Evolutionary conservation across 2,113 vertebrate species (phyloP).

Genomic region (Anarrhichthys ocellatus): DNA sequence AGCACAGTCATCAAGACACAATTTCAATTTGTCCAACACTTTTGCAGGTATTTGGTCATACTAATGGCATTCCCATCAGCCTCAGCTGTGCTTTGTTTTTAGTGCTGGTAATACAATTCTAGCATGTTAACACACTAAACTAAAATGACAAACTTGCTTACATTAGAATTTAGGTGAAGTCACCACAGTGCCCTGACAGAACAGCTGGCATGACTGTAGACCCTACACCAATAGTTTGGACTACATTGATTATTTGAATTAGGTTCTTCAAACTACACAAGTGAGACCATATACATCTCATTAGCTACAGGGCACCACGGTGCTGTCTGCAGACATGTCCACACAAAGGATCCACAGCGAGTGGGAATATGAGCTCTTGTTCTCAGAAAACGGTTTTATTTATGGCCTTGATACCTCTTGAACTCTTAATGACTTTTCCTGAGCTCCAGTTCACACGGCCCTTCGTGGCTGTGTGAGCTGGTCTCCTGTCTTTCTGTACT

Average conservation of each 20-base stretch:
- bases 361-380: conserved; percentile 39
- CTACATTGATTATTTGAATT: neutral
- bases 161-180: neutral
- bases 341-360: conserved; percentile 14
- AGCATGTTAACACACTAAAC: neutral
- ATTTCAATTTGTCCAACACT: neutral
- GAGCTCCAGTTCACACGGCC: conserved; percentile 55
- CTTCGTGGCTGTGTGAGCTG: conserved; percentile 28
- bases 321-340: conserved; percentile 40
- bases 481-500: conserved; percentile 64
- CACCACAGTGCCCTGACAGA: neutral
- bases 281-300: conserved; percentile 10
- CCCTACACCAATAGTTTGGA: neutral
- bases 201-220: neutral
- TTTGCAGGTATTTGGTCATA: neutral
- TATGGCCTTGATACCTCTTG: conserved; percentile 68
- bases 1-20: neutral
- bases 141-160: neutral
- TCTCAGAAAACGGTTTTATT: conserved; percentile 66
- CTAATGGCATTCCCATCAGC: neutral
- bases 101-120: neutral
- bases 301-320: conserved; percentile 3
- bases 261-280: neutral
- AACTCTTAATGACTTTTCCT: conserved; percentile 71
- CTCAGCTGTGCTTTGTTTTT: neutral